Percentiles rank a stretch among this genome's conserved stretches.
These are phyloP conservation scores for Heliocidaris tuberculata DNA, from an alignment of 35 echinoderm and acorn worm species.

Conservation along the genomic window DNA sequence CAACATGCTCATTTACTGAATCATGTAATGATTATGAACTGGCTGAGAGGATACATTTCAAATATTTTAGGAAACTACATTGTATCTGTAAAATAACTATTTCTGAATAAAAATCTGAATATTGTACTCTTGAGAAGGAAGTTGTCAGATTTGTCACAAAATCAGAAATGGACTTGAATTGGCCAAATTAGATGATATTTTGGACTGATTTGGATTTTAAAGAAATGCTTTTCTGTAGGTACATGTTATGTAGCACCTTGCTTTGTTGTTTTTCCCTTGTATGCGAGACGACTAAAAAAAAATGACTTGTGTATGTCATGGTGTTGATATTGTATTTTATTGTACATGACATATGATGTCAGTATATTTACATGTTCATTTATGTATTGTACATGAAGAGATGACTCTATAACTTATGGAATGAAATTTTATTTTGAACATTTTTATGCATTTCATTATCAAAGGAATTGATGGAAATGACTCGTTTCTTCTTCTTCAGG, in stretches of 20 bases:
- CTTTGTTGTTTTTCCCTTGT: background rate
- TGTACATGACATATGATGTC: constrained; percentile 36
- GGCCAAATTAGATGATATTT: background rate
- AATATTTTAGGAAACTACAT: background rate
- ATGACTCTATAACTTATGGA: constrained; percentile 20
- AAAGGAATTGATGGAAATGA: background rate
- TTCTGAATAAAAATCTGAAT: background rate
- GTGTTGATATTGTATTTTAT: constrained; percentile 22
- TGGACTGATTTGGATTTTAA: background rate
- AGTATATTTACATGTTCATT: constrained; percentile 3
- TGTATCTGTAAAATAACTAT: background rate
- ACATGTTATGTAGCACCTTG: background rate
- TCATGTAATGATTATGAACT: no score
- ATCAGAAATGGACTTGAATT: background rate
- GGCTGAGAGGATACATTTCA: no score
- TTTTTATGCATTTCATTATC: constrained; percentile 17
- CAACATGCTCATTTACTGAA: no score
- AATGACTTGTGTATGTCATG: background rate
- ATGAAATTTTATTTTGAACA: constrained; percentile 42
- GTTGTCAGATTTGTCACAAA: no score
- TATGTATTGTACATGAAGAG: constrained; percentile 33
- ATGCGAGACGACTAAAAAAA: background rate
- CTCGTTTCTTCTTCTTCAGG: background rate
- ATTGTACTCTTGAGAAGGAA: background rate
- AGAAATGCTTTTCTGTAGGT: background rate